phyloP scores from a whole-genome alignment of 2,797 vertebrate genomes.

The Harpagifer antarcticus region DNA sequence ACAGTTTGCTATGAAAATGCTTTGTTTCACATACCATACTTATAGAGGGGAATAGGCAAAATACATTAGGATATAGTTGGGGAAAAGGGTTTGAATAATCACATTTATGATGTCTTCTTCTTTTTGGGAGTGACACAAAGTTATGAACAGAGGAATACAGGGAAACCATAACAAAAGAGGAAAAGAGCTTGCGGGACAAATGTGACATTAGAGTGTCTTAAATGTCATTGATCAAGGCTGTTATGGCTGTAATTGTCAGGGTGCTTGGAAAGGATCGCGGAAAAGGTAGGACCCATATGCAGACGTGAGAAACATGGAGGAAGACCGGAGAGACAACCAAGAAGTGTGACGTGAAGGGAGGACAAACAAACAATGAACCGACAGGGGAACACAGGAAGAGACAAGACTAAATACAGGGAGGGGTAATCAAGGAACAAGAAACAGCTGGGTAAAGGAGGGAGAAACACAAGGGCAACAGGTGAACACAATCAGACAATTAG shows the following conservation, averaged over 20 bases:
- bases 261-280: too few relatives aligned
- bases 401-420: too few relatives aligned
- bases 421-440: too few relatives aligned
- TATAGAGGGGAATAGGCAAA: not conserved
- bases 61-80: not conserved
- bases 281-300: too few relatives aligned
- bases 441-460: too few relatives aligned
- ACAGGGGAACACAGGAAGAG: too few relatives aligned
- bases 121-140: not conserved
- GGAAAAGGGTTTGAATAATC: not conserved
- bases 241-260: not conserved
- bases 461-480: too few relatives aligned
- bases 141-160: not conserved
- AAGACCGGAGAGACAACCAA: too few relatives aligned
- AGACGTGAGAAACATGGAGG: too few relatives aligned
- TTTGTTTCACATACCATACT: not conserved
- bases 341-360: too few relatives aligned
- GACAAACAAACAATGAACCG: too few relatives aligned
- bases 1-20: not conserved
- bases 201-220: not conserved
- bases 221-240: conserved; percentile 7
- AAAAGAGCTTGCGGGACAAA: not conserved
- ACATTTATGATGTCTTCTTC: not conserved
- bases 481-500: too few relatives aligned
- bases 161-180: not conserved